Evolutionary conservation across 2,888 invertebrate species (phyloP).

Genomic region (Drosophila meridiana): DNA sequence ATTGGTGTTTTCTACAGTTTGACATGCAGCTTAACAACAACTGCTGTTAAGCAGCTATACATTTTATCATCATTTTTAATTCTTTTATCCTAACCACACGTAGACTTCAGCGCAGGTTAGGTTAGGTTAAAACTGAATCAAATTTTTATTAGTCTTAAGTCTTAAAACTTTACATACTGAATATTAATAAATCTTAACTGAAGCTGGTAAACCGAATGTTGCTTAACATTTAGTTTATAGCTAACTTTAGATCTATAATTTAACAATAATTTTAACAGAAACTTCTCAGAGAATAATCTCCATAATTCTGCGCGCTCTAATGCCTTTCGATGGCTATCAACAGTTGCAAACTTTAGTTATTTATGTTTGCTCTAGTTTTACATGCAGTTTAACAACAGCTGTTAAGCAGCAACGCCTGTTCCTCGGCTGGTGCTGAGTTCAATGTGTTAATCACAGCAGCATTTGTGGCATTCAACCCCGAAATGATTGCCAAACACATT

Average conservation of each 20-base stretch:
- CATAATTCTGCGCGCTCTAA: not conserved
- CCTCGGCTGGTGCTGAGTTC: constrained; percentile 34
- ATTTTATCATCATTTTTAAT: not conserved
- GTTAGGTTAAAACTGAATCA: too few relatives aligned
- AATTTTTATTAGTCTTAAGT: too few relatives aligned
- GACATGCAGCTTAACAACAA: not conserved
- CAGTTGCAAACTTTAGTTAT: not conserved
- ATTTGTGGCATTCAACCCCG: constrained; percentile 65
- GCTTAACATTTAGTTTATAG: too few relatives aligned
- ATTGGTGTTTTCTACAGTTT: not conserved
- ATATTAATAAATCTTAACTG: not conserved
- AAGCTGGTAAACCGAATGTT: not conserved
- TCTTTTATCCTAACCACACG: too few relatives aligned
- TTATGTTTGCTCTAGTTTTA: not conserved
- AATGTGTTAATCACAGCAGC: constrained; percentile 72
- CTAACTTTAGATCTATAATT: too few relatives aligned
- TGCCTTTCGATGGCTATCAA: not conserved
- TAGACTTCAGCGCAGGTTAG: too few relatives aligned
- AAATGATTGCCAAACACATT: constrained; percentile 77
- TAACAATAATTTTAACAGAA: not conserved
- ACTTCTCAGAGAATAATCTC: not conserved
- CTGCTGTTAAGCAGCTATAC: not conserved
- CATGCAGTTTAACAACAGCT: constrained; percentile 15
- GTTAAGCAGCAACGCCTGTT: constrained; percentile 11
- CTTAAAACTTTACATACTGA: too few relatives aligned